Evolutionary conservation across 2,113 vertebrate genomes (phyloP), one percentile per base, ranked within the genome.

Genomic region (Takifugu flavidus): DNA sequence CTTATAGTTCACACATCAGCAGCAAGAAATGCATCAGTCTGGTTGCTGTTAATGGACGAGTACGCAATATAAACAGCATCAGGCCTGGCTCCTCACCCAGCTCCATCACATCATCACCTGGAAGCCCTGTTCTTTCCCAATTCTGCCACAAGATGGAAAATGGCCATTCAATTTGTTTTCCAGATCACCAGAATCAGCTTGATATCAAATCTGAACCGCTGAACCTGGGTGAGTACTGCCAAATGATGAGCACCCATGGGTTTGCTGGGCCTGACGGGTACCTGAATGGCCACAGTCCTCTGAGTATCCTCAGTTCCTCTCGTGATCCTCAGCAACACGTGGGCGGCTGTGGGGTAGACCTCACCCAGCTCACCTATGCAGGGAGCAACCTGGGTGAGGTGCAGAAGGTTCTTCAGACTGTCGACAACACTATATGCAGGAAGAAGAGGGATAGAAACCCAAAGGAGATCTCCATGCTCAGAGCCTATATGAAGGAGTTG

Each of bases 1-100:
- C 97, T 83, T 99, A 99, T 91, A 99, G 97, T 87, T 99, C 97
- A 50, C 97, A 99, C 92, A 99, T 99, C 82, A 99, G 96, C 92
- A 99, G 96, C 92, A 99, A 99, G 88, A 99, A 99, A 88, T 99
- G 97, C 87, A 99, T 99, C 69, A 96, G 97, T 62, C 91, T 98
- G 82, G 96, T 98, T 50, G 95, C 97, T 20, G 94, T 98, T 72
- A 98, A 98, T 50, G 97, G 97, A 68, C 89, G 97, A 74, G 95
- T 98, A 94, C 93, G 96, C 82, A 90, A 92, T 13, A 2, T 4
- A 4, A 46, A 93, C 87, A 96, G 91, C 90, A 91, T 96, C 90
- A 99, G 98, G 89, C 91, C 94, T 1, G 94, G 95, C 90, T 98
- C 96, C 75, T 98, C 96, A 84, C 97, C 97, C 65, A 98, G 96